Percentiles rank a stretch among this genome's conserved stretches.
phyloP scores from a whole-genome alignment of 2,888 invertebrate species.

The Chrysolina americana region DNA sequence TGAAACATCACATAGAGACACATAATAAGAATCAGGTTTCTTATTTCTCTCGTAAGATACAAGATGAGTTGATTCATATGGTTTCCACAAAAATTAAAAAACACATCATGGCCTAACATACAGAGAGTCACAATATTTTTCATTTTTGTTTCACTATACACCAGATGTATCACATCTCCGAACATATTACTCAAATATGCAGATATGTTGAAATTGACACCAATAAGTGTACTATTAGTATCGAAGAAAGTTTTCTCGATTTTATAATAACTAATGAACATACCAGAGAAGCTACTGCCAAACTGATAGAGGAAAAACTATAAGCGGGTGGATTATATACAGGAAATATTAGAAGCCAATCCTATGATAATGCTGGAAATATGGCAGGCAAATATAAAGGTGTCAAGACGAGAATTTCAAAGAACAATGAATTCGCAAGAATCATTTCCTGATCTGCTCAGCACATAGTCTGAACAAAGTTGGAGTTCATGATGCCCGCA shows the following conservation, averaged over 20 bases:
- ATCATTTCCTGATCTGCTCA: too few relatives aligned
- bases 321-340: slow-evolving; percentile 18
- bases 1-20: too few relatives aligned
- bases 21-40: too few relatives aligned
- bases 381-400: slow-evolving; percentile 32
- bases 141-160: background rate
- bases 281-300: slow-evolving; percentile 22
- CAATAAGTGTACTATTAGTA: slow-evolving; percentile 23
- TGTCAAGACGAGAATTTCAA: slow-evolving; percentile 13
- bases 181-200: slow-evolving; percentile 9
- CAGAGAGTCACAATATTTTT: slow-evolving; percentile 2
- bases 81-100: slow-evolving; percentile 26
- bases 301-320: slow-evolving; percentile 23
- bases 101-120: slow-evolving; percentile 17
- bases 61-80: slow-evolving; percentile 24
- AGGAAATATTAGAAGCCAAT: background rate
- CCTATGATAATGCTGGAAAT: slow-evolving; percentile 28
- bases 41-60: background rate
- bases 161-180: slow-evolving; percentile 16
- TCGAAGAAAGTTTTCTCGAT: slow-evolving; percentile 19
- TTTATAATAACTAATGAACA: slow-evolving; percentile 23
- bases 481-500: too few relatives aligned
- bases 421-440: too few relatives aligned
- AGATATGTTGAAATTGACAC: slow-evolving; percentile 24
- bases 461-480: too few relatives aligned